Evolutionary conservation across 2,113 vertebrate species (phyloP).

Genomic region (Neotragus pygmaeus): DNA sequence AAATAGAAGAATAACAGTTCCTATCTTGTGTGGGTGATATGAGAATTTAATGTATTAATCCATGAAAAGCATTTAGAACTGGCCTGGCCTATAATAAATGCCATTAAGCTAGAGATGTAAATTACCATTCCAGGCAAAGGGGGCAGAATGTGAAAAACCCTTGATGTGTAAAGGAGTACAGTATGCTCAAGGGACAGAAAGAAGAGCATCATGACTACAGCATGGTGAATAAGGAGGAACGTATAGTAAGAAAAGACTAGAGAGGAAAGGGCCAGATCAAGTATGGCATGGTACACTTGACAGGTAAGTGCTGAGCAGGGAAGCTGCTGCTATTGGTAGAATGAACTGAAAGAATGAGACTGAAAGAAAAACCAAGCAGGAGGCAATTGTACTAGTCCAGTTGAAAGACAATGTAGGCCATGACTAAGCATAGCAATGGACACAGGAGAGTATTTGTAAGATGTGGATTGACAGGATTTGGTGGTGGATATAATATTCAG

Average conservation of each 20-base stretch:
- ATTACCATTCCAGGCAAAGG: neutral
- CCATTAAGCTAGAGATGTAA: slow-evolving; percentile 4
- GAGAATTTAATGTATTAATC: slow-evolving; percentile 15
- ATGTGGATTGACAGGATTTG: neutral
- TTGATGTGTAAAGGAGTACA: neutral
- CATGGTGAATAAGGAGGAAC: neutral
- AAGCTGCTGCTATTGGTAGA: neutral
- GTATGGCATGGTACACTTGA: neutral
- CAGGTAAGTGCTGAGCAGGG: neutral
- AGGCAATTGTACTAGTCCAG: neutral
- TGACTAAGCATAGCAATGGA: neutral
- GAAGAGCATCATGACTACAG: neutral
- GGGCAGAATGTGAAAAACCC: neutral
- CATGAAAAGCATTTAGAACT: neutral
- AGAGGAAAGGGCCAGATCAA: neutral
- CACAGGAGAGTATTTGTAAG: neutral
- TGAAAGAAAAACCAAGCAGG: neutral
- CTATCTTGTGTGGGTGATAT: neutral
- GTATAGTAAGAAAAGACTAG: neutral
- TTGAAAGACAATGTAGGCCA: neutral
- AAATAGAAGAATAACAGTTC: neutral
- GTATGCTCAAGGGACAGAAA: neutral
- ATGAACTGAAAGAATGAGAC: neutral
- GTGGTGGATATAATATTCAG: neutral
- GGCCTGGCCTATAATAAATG: neutral